Conservation (phyloP, 1,140 invertebrate genomes). For the Pseudomyrmex gracilis region DNA sequence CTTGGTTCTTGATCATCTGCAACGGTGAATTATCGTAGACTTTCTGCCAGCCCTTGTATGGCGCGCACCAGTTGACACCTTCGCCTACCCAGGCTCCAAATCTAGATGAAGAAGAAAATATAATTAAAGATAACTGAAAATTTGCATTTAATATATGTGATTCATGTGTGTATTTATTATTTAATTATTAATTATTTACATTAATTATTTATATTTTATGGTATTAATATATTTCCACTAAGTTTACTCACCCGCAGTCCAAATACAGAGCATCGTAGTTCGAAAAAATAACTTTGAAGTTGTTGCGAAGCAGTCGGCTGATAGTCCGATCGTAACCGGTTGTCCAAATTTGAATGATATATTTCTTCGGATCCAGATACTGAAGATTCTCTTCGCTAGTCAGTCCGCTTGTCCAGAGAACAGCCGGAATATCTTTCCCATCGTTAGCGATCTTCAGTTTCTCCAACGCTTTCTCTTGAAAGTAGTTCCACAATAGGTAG, state of each 20-base stretch:
- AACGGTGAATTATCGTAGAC: conserved; percentile 92
- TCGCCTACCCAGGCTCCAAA: conserved; percentile 87
- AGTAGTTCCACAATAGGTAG: conserved; percentile 91
- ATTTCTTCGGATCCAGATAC: conserved; percentile 89
- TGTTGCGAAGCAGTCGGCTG: conserved; percentile 88
- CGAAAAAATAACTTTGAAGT: conserved; percentile 91
- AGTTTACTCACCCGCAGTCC: conserved; percentile 90
- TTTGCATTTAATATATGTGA: neutral
- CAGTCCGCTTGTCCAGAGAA: conserved; percentile 94
- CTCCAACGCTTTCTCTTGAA: conserved; percentile 89
- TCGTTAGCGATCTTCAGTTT: conserved; percentile 83
- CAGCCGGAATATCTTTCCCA: conserved; percentile 87
- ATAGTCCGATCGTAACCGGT: conserved; percentile 88
- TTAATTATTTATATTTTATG: neutral
- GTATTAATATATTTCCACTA: neutral
- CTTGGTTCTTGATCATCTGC: conserved; percentile 82
- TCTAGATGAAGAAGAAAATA: conserved; percentile 72
- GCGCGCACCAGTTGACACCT: conserved; percentile 94
- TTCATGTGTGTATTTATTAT: neutral
- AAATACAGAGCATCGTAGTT: conserved; percentile 94
- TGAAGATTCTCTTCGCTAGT: conserved; percentile 89
- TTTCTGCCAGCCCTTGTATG: conserved; percentile 95
- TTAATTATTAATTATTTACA: neutral
- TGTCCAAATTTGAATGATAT: conserved; percentile 95
- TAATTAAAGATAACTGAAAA: conserved; percentile 1